A percentile compares a stretch with the other conserved stretches of the same genome.
Conservation (phyloP, 2,113 vertebrate genomes). For the Rissa tridactyla region DNA sequence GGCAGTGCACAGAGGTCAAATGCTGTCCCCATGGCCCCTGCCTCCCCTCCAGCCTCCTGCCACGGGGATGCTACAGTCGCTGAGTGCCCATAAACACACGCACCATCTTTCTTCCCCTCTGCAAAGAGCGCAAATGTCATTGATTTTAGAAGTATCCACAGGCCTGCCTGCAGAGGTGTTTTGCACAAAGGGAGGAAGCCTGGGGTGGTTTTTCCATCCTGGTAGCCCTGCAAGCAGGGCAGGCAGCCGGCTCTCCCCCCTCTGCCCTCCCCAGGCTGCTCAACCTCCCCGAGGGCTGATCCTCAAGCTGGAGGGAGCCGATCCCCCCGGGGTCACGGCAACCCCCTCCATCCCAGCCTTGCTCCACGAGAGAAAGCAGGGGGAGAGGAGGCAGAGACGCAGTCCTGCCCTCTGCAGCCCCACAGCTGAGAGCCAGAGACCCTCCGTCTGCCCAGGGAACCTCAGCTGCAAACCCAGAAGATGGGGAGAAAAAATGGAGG, state of each 20-base stretch:
- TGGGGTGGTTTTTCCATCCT: slow-evolving; percentile 8
- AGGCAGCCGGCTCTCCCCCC: not conserved
- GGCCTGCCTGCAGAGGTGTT: slow-evolving; percentile 29
- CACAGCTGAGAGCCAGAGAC: not conserved
- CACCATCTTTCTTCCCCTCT: not conserved
- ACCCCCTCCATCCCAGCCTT: not conserved
- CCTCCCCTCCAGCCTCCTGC: not conserved
- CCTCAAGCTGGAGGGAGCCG: not conserved
- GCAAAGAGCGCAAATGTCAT: slow-evolving; percentile 36
- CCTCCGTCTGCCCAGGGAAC: not conserved
- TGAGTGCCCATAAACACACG: not conserved
- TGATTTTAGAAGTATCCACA: slow-evolving; percentile 58
- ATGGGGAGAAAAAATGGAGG: not conserved
- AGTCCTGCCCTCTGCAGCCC: not conserved
- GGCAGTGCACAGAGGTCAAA: not conserved
- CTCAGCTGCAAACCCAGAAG: not conserved
- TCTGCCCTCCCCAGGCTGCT: not conserved
- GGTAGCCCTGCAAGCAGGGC: not conserved
- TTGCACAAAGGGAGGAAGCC: slow-evolving; percentile 38
- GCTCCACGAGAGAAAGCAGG: not conserved
- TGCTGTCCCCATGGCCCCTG: not conserved
- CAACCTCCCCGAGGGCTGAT: not conserved
- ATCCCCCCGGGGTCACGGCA: accelerated
- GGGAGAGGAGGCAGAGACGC: not conserved
- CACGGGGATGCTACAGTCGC: not conserved